phyloP scores from a whole-genome alignment of 35 echinoderm and acorn worm genomes.

The Patiria miniata region DNA sequence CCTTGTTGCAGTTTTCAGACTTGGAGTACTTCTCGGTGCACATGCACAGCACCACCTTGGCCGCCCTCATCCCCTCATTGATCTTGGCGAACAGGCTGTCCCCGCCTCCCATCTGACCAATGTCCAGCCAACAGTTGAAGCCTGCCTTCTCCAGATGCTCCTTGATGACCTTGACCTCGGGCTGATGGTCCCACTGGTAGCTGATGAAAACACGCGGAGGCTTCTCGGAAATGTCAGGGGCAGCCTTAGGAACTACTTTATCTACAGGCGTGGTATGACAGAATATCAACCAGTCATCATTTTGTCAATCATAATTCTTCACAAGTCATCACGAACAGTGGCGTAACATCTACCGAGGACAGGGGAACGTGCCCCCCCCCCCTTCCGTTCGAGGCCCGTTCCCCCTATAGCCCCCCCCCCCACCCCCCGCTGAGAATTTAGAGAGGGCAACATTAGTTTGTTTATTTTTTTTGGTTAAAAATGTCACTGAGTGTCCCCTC shows the following conservation, averaged over 20 bases:
- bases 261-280: too few species aligned
- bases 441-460: too few species aligned
- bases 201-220: constrained; percentile 83
- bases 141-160: constrained; percentile 94
- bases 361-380: too few species aligned
- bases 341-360: too few species aligned
- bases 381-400: too few species aligned
- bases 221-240: constrained; percentile 54
- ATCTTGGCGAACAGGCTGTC: constrained; percentile 87
- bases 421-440: too few species aligned
- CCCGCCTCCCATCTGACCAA: constrained; percentile 99
- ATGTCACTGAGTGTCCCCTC: too few species aligned
- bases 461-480: too few species aligned
- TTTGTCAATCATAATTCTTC: too few species aligned
- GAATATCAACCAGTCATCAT: too few species aligned
- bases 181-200: constrained; percentile 98
- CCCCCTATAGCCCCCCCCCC: too few species aligned
- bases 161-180: constrained; percentile 80
- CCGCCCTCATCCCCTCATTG: constrained; percentile 88
- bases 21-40: constrained; percentile 89
- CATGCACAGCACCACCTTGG: constrained; percentile 94
- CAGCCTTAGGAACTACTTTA: constrained; percentile 56
- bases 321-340: too few species aligned
- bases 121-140: constrained; percentile 93
- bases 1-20: constrained; percentile 96